phyloP scores from a whole-genome alignment of 2,888 invertebrate genomes.

The Micropterix aruncella region DNA sequence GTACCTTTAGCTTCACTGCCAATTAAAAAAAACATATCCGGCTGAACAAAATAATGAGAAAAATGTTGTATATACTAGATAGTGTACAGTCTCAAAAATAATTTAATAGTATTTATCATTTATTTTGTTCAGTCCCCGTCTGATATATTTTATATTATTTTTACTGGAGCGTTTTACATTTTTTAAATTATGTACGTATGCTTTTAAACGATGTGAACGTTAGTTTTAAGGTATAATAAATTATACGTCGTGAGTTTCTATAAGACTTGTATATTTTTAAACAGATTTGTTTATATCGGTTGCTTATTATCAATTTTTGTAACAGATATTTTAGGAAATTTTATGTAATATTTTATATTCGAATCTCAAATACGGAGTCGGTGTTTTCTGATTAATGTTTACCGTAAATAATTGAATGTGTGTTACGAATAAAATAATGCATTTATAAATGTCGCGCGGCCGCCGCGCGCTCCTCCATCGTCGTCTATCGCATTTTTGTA shows the following conservation, averaged over 20 bases:
- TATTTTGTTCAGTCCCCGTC: background rate
- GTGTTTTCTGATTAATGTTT: constrained; percentile 13
- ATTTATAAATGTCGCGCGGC: constrained; percentile 21
- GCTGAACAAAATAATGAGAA: constrained; percentile 11
- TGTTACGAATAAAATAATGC: constrained; percentile 10
- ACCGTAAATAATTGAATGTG: constrained; percentile 13
- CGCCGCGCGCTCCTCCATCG: constrained; percentile 23
- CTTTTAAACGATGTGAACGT: constrained; percentile 8
- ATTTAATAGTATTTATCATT: background rate
- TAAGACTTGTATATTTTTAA: constrained; percentile 13
- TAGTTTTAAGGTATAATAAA: constrained; percentile 2
- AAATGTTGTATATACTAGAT: constrained; percentile 41
- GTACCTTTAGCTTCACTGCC: constrained; percentile 38
- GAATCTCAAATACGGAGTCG: constrained; percentile 12
- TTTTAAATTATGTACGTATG: constrained; percentile 8
- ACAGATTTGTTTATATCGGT: constrained; percentile 12
- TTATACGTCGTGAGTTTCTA: constrained; percentile 13
- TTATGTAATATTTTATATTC: constrained; percentile 11
- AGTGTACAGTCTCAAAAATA: constrained; percentile 41
- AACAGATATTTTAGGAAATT: constrained; percentile 11
- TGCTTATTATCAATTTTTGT: constrained; percentile 12
- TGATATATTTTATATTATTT: constrained; percentile 6
- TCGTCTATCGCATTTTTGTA: background rate
- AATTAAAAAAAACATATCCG: constrained; percentile 13
- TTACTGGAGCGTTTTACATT: constrained; percentile 10